Evolutionary conservation across 1,140 invertebrate species (phyloP), one percentile per base, ranked within the genome.

Genomic region (Notospermus geniculatus): DNA sequence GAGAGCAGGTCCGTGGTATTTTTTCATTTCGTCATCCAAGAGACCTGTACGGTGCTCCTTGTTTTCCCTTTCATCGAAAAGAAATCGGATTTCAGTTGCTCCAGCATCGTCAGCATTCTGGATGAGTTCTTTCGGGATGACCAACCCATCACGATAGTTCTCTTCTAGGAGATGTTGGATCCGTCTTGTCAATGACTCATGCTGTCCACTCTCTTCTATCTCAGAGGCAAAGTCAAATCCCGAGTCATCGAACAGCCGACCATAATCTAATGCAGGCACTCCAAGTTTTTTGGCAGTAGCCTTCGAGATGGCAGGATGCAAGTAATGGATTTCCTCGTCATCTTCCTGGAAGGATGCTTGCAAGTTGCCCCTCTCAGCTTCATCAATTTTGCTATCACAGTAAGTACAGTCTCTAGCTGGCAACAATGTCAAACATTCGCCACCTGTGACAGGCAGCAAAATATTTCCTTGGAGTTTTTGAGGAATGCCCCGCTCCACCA

Each of bases 61-160:
- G 52, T 73, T 71, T 28, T 69, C 61, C 54, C 75, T 54, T 58
- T 77, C 73, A 59, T 79, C 77, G 59, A 73, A 75, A 0, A 78
- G 79, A 65, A 85, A 84, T 15, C 62, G 66, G 2, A 79, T 66
- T 66, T 82, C 80, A 25, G 75, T 79, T 15, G 83, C 78, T 46
- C 83, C 83, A 55, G 77, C 79, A 72, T 80, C 77, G 64, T 75
- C 74, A 52, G 72, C 75, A 70, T 79, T 79, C 63, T 78, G 76
- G 43, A 78, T 65, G 13, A 76, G 54, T 62, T 78, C 76, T 62
- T 78, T 77, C n/a, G 70, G 66, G 9, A 77, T 65, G 25, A 73
- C 65, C 54, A 77, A 60, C 0, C 75, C 75, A 65, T 77, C 75
- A 11, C 65, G 68, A 46, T 76, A 76, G 30, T 66, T 64, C 36